These are phyloP conservation scores for Xanthia icteritia DNA, from an alignment of 2,888 invertebrate species.

Conservation along the genomic window DNA sequence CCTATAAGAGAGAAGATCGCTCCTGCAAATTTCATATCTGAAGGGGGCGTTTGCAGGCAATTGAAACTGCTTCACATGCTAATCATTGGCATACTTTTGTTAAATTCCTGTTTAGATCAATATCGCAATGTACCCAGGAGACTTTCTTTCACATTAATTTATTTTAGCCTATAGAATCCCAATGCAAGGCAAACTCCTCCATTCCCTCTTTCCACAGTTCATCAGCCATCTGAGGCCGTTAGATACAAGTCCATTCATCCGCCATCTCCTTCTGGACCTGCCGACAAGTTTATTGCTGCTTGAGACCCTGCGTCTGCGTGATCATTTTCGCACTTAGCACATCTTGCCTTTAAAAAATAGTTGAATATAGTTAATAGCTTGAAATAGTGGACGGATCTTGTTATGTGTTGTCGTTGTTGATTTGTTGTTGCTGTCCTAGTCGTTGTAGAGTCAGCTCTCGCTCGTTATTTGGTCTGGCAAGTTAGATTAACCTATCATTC, in stretches of 20 bases:
- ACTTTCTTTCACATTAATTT: background rate
- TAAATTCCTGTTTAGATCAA: background rate
- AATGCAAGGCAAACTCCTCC: background rate
- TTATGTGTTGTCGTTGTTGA: too few relatives aligned
- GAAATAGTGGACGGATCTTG: too few relatives aligned
- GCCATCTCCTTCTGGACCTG: background rate
- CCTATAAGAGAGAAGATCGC: slow-evolving; percentile 32
- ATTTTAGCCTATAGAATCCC: background rate
- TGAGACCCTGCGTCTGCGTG: too few relatives aligned
- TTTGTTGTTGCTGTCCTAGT: background rate
- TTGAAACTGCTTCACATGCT: slow-evolving; percentile 24
- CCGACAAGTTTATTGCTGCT: background rate
- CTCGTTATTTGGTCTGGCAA: background rate
- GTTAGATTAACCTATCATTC: background rate
- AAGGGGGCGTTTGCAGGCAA: slow-evolving; percentile 14
- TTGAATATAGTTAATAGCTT: too few relatives aligned
- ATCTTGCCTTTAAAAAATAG: background rate
- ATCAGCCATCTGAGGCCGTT: background rate
- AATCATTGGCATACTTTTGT: background rate
- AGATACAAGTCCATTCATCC: background rate
- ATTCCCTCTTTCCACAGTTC: background rate
- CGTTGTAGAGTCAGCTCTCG: background rate
- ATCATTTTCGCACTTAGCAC: background rate
- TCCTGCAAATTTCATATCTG: slow-evolving; percentile 23
- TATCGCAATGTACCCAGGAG: background rate